Conservation (phyloP, 2,797 vertebrate species). For the Chelon labrosus region DNA sequence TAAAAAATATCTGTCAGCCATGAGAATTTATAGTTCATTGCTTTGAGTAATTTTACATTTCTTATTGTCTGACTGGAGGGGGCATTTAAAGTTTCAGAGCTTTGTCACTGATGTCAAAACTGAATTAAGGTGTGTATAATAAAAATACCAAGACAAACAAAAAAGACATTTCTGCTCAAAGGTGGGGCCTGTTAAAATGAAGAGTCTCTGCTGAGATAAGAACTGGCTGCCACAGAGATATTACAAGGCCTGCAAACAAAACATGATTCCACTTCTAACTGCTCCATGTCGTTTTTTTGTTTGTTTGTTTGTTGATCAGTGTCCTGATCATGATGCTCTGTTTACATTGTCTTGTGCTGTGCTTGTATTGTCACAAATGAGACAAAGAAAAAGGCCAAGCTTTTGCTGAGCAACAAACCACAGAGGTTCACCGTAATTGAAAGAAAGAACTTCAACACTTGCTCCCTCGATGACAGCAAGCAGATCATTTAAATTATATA, state of each 20-base stretch:
- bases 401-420: not conserved
- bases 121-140: no score
- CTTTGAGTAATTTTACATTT: not conserved
- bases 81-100: slow-evolving; percentile 47
- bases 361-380: not conserved
- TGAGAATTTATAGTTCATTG: not conserved
- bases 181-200: slow-evolving; percentile 41
- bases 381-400: not conserved
- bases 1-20: no score
- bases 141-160: slow-evolving; percentile 57
- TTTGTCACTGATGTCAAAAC: slow-evolving; percentile 62
- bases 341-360: slow-evolving; percentile 12
- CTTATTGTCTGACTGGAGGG: not conserved
- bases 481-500: slow-evolving; percentile 17
- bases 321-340: not conserved
- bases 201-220: slow-evolving; percentile 43
- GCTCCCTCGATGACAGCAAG: slow-evolving; percentile 1
- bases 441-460: slow-evolving; percentile 15
- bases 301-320: slow-evolving; percentile 8
- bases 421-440: slow-evolving; percentile 10
- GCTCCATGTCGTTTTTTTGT: slow-evolving; percentile 1
- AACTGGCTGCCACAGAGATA: slow-evolving; percentile 23
- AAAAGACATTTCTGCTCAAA: slow-evolving; percentile 53
- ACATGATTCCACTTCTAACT: slow-evolving; percentile 29
- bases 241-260: slow-evolving; percentile 27